These are phyloP conservation scores for Oscheius onirici DNA, from an alignment of 2,888 invertebrate genomes.

Conservation along the genomic window DNA sequence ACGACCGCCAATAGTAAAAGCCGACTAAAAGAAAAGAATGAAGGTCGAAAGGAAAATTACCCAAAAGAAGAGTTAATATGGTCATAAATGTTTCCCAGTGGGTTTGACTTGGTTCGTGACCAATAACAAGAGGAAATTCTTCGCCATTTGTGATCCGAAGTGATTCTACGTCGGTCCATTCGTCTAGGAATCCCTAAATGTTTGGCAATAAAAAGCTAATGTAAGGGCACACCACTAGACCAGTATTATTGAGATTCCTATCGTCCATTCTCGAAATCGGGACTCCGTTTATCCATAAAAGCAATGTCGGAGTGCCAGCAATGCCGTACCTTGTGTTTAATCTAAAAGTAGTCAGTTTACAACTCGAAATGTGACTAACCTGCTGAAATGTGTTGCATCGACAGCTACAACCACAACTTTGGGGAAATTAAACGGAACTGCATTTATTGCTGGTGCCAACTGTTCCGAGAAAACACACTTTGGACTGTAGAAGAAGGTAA, in stretches of 20 bases:
- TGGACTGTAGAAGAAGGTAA: slow-evolving; percentile 81
- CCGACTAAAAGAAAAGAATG: neutral
- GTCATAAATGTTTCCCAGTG: slow-evolving; percentile 2
- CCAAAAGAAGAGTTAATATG: neutral
- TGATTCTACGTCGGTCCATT: slow-evolving; percentile 26
- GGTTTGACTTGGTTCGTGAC: neutral
- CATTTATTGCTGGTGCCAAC: slow-evolving; percentile 89
- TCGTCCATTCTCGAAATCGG: slow-evolving; percentile 84
- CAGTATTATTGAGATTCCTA: neutral
- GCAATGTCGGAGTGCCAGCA: slow-evolving; percentile 86
- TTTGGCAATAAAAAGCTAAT: no score
- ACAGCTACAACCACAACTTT: slow-evolving; percentile 84
- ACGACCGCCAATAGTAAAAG: neutral
- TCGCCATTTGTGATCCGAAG: neutral
- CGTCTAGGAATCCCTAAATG: slow-evolving; percentile 20
- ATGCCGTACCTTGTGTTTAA: slow-evolving; percentile 90
- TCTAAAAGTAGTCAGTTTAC: slow-evolving; percentile 47
- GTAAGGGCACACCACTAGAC: neutral
- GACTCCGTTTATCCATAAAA: slow-evolving; percentile 88
- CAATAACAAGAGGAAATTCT: neutral
- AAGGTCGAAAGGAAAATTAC: neutral
- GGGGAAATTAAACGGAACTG: slow-evolving; percentile 86
- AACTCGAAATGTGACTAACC: slow-evolving; percentile 71
- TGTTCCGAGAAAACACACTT: slow-evolving; percentile 89
- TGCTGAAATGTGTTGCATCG: slow-evolving; percentile 85